These are phyloP conservation scores for Megalops cyprinoides DNA, from an alignment of 2,797 vertebrate species.

Conservation along the genomic window DNA sequence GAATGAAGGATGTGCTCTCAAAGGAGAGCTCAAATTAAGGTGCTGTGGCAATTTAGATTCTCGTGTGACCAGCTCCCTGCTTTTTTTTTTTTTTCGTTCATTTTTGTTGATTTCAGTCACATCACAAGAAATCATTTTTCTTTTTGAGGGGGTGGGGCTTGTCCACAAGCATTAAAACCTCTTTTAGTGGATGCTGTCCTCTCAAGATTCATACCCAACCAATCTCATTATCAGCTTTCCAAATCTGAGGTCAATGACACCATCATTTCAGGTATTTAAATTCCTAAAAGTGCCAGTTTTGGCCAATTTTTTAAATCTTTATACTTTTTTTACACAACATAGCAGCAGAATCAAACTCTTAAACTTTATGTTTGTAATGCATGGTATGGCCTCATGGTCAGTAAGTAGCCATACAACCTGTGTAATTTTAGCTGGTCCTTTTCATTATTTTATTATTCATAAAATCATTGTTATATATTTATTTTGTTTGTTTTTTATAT, in stretches of 20 bases:
- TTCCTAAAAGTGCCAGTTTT: no score
- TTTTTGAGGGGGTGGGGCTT: neutral
- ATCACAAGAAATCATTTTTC: neutral
- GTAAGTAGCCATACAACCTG: neutral
- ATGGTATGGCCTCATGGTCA: neutral
- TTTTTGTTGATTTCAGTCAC: neutral
- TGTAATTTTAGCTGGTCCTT: neutral
- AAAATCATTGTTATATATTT: no score
- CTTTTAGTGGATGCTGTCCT: neutral
- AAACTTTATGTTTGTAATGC: neutral
- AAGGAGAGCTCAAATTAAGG: slow-evolving; percentile 19
- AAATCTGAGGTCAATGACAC: neutral
- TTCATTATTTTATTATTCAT: neutral
- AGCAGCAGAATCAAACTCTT: neutral
- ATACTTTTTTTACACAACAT: neutral
- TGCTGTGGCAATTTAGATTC: neutral
- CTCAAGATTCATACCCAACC: neutral
- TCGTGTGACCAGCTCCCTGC: neutral
- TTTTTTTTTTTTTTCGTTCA: neutral
- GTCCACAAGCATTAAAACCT: neutral
- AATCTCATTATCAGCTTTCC: neutral
- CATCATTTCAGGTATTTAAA: neutral
- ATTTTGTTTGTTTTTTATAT: no score
- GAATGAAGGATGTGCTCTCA: slow-evolving; percentile 13
- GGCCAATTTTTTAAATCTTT: neutral